Base-by-base conservation (phyloP, 2,113 vertebrate genomes). In the Geothlypis trichas region DNA sequence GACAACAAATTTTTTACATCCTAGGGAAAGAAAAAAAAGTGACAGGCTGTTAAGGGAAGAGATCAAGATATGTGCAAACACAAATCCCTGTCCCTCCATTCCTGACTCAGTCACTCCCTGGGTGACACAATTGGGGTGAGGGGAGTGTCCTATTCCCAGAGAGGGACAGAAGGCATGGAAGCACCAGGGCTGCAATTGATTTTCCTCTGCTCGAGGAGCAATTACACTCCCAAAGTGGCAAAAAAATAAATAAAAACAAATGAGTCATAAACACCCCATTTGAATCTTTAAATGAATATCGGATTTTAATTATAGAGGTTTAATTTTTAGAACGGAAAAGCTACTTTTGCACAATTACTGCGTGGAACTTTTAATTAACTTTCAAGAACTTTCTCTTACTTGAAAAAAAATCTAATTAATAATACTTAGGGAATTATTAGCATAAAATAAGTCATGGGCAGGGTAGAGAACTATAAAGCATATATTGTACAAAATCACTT, bases 281-380 rank as follows among this genome's bases (percentile, higher is more conserved):
- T 95, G 94, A 97, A 97, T 97, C 95, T 94, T 95, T 94, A 97
- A 97, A 97, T 71, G 81, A 95, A 94, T 96, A 98, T 97, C 20
- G 89, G 93, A 97, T 97, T 98, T 98, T 98, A 98, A 98, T 98
- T 98, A 98, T 68, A 77, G 97, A 91, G 97, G 96, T 97, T 97
- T 98, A 97, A 98, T 98, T 98, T 98, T 98, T 95, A 96, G 96
- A 96, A 96, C 52, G 75, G 92, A 97, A 98, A 97, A 97, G 84
- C 97, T 95, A 95, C 97, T 97, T 98, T 98, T 97, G 69, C 92
- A 97, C 97, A 97, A 98, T 98, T 98, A 98, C 93, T 87, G 82
- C 9, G 2, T 78, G 89, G 95, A 98, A 98, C 97, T 98, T 98
- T 98, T 98, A 98, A 98, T 98, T 98, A 98, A 98, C 97, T 98